A percentile compares a stretch with the other conserved stretches of the same genome.
phyloP scores from a whole-genome alignment of 2,797 vertebrate species.

The Tolypeutes matacus region DNA sequence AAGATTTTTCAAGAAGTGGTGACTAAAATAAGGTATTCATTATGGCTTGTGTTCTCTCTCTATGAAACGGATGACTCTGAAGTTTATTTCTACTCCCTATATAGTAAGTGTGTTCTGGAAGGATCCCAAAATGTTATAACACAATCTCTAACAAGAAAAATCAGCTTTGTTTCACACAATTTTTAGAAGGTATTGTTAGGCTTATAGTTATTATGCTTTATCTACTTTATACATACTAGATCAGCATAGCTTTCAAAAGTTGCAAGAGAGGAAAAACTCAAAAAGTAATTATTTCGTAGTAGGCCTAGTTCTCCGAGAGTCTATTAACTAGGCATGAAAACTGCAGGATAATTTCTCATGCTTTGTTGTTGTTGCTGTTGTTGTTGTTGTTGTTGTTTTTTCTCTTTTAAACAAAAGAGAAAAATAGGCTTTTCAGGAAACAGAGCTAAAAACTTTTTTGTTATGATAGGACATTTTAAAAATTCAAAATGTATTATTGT shows the following conservation, averaged over 20 bases:
- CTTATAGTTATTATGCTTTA: neutral
- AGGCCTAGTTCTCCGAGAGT: neutral
- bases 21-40: neutral
- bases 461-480: neutral
- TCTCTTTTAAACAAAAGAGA: neutral
- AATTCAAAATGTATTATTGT: constrained; percentile 46
- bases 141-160: constrained; percentile 5
- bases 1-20: constrained; percentile 34
- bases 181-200: neutral
- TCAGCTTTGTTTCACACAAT: neutral
- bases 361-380: too few relatives aligned
- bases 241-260: neutral
- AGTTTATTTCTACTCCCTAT: constrained; percentile 3
- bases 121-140: neutral
- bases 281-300: neutral
- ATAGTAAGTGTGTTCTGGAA: neutral
- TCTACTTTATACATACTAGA: neutral
- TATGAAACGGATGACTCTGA: neutral
- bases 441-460: neutral
- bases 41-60: neutral
- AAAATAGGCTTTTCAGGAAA: constrained; percentile 39
- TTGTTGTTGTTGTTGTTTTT: neutral
- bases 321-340: neutral
- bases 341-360: neutral
- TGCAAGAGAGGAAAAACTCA: neutral